Base-by-base conservation (phyloP, 2,797 vertebrate genomes). In the Acanthornis magna region DNA sequence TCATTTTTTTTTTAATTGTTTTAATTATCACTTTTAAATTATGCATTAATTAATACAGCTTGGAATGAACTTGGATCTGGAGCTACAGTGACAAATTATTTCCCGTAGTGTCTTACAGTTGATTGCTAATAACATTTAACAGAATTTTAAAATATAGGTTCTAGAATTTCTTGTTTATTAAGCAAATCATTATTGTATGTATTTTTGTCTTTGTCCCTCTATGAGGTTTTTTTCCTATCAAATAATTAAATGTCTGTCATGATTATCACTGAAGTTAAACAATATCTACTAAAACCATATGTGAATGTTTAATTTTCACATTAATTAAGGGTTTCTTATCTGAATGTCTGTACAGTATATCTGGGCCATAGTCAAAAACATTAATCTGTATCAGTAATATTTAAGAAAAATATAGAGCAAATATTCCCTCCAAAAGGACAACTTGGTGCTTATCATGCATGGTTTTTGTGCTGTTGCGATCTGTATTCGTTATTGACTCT, bases 141-240 rank as follows among this genome's bases (percentile, higher is more conserved):
- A 72, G 26, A 53, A 63, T 51, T 75, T 22, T 1, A 36, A 57
- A 79, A 72, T 36, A 7, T 34, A 7, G 20, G 8, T 20, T 58
- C 22, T 71, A 11, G 11, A 53, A 65, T 53, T 72, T 67, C 16
- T 32, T 23, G 6, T 34, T 67, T 50, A 19, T 19, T 22, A 13
- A 38, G 4, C 60, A 7, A 34, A 10, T 43, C 3, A 45, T 57
- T 50, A 40, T 38, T 6, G 8, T 18, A 18, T 53, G 2, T 19
- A 7, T 43, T 47, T 86, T 67, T 51, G 7, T 19, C 22, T 74
- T 71, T 57, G 4, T 60, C 10, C 72, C 15, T 43, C 2, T 55
- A 5, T 10, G 4, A 5, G 0, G 0, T 16, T 57, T 70, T 73
- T 85, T 82, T 6, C 23, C 23, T 34, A 2, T 38, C 11, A 42